These are phyloP conservation scores for Papilio dardanus DNA, from an alignment of 1,140 invertebrate genomes.

Conservation along the genomic window DNA sequence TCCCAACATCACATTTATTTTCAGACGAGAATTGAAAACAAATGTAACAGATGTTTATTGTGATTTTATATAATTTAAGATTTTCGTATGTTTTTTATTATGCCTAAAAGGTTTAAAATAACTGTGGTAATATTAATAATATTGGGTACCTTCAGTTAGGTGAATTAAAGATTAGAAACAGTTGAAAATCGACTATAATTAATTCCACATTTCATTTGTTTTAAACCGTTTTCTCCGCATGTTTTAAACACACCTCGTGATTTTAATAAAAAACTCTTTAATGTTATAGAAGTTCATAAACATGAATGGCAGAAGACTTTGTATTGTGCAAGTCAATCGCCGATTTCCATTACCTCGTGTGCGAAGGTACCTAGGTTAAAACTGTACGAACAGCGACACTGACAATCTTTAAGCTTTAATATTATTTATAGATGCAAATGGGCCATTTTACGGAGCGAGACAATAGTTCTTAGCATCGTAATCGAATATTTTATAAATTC, in stretches of 20 bases:
- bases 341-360: too few relatives aligned
- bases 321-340: too few relatives aligned
- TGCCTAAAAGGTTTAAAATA: background rate
- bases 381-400: background rate
- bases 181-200: too few relatives aligned
- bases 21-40: background rate
- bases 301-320: too few relatives aligned
- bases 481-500: constrained; percentile 22
- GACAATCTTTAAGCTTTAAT: background rate
- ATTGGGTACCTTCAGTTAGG: background rate
- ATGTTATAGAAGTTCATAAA: too few relatives aligned
- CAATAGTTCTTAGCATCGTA: constrained; percentile 6
- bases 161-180: too few relatives aligned
- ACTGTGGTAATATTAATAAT: background rate
- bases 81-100: background rate
- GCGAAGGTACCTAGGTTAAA: background rate
- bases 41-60: background rate
- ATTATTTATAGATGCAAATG: background rate
- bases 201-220: too few relatives aligned
- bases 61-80: background rate
- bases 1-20: background rate
- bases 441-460: constrained; percentile 12
- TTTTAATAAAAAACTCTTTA: too few relatives aligned
- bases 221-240: too few relatives aligned
- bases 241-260: too few relatives aligned